Conservation (phyloP, 2,888 invertebrate species). For the Diaperis boleti region DNA sequence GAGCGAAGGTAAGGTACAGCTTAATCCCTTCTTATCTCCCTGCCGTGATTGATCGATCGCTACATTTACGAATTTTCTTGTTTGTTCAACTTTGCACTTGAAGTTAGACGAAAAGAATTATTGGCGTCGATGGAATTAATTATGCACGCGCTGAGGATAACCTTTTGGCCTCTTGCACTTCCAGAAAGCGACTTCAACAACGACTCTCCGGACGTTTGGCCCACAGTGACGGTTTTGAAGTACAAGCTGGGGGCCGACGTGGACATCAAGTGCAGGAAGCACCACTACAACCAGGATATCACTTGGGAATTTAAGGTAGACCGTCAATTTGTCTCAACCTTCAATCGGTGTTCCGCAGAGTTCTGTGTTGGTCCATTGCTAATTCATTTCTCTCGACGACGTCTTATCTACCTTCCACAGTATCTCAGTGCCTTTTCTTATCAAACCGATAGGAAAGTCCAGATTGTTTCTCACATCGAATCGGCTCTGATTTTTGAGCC, state of each 20-base stretch:
- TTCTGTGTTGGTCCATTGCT: no score
- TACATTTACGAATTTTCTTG: background rate
- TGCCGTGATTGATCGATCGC: slow-evolving; percentile 8
- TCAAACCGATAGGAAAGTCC: no score
- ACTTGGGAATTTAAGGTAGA: slow-evolving; percentile 59
- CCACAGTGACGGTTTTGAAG: slow-evolving; percentile 52
- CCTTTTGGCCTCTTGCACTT: slow-evolving; percentile 10
- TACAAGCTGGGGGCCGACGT: slow-evolving; percentile 55
- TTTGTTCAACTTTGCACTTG: slow-evolving; percentile 21
- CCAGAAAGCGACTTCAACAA: slow-evolving; percentile 49
- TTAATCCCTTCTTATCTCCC: slow-evolving; percentile 2
- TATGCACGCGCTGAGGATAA: slow-evolving; percentile 23
- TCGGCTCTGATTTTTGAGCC: no score
- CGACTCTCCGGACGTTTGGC: slow-evolving; percentile 51
- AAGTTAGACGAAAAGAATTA: background rate
- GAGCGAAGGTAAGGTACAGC: slow-evolving; percentile 37
- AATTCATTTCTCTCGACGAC: no score
- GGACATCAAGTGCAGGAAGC: slow-evolving; percentile 53
- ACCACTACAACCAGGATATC: slow-evolving; percentile 49
- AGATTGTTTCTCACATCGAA: no score
- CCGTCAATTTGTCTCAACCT: background rate
- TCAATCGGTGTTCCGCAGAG: no score
- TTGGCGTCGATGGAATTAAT: slow-evolving; percentile 13
- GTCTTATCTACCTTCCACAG: no score
- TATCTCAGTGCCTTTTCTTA: no score